Evolutionary conservation across 2,113 vertebrate genomes (phyloP).

Genomic region (Hydrochoerus hydrochaeris): DNA sequence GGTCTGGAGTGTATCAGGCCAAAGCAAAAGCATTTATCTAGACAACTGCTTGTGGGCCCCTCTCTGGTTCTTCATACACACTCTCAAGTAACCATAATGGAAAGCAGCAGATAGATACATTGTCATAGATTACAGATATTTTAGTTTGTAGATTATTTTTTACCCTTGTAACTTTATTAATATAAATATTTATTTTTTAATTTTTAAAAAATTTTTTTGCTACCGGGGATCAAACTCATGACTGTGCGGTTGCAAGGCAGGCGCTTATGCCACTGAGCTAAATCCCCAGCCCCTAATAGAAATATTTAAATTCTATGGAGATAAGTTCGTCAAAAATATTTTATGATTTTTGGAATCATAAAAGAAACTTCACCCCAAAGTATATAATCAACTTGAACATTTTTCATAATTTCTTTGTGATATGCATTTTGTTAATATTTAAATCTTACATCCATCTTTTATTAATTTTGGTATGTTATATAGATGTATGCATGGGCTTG

Average conservation of each 20-base stretch:
- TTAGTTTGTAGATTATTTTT: slow-evolving; percentile 11
- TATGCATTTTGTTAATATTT: background rate
- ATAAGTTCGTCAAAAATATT: slow-evolving; percentile 31
- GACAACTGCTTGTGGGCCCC: slow-evolving; percentile 8
- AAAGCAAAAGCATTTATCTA: slow-evolving; percentile 33
- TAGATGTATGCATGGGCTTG: slow-evolving; percentile 10
- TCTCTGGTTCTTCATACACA: slow-evolving; percentile 12
- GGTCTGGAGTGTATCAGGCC: background rate
- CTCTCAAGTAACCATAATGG: background rate
- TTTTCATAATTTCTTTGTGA: slow-evolving; percentile 52
- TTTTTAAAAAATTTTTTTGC: no score
- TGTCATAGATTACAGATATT: background rate
- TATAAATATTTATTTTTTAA: slow-evolving; percentile 47
- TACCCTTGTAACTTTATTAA: background rate
- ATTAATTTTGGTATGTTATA: background rate
- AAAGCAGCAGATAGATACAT: background rate
- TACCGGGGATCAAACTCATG: no score
- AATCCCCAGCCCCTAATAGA: no score
- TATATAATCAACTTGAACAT: slow-evolving; percentile 38
- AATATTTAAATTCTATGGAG: slow-evolving; percentile 45
- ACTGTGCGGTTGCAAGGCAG: no score
- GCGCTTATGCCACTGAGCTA: no score
- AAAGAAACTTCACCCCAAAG: slow-evolving; percentile 14
- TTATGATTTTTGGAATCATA: slow-evolving; percentile 11
- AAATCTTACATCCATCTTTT: slow-evolving; percentile 21